These are phyloP conservation scores for Tenthredo scrophulariae DNA, from an alignment of 2,888 invertebrate species.

Conservation along the genomic window DNA sequence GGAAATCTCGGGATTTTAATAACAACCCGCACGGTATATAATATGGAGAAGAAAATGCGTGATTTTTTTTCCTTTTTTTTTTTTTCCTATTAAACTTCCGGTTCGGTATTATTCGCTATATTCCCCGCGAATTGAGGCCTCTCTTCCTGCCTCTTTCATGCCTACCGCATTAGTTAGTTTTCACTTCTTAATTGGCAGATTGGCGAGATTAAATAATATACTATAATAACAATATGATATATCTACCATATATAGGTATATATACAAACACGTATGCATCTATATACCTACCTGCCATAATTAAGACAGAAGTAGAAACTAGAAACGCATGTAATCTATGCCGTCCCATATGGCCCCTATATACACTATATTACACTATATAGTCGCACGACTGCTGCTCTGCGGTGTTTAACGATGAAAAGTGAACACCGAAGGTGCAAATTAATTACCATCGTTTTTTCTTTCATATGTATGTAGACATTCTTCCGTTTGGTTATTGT, in stretches of 20 bases:
- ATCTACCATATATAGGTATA: not conserved
- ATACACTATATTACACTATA: not conserved
- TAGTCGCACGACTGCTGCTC: not conserved
- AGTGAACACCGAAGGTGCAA: constrained; percentile 22
- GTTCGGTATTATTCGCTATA: not conserved
- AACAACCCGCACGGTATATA: not conserved
- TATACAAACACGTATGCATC: not conserved
- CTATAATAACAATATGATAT: constrained; percentile 1
- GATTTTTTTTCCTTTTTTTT: not conserved
- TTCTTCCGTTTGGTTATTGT: not conserved
- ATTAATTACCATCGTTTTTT: not conserved
- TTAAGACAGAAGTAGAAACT: constrained; percentile 45
- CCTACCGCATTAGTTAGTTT: constrained; percentile 53
- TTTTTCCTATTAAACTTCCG: constrained; percentile 12
- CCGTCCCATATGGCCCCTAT: constrained; percentile 36
- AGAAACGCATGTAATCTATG: constrained; percentile 58
- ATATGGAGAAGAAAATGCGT: not conserved
- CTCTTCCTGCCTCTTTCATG: constrained; percentile 57
- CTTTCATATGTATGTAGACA: not conserved
- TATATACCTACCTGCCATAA: constrained; percentile 1
- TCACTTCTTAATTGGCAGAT: constrained; percentile 65
- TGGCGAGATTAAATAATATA: constrained; percentile 61
- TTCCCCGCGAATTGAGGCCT: constrained; percentile 54
- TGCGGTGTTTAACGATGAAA: constrained; percentile 21
- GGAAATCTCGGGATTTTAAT: not conserved